phyloP scores from a whole-genome alignment of 2,888 invertebrate genomes.

The Ormyrus labotus region DNA sequence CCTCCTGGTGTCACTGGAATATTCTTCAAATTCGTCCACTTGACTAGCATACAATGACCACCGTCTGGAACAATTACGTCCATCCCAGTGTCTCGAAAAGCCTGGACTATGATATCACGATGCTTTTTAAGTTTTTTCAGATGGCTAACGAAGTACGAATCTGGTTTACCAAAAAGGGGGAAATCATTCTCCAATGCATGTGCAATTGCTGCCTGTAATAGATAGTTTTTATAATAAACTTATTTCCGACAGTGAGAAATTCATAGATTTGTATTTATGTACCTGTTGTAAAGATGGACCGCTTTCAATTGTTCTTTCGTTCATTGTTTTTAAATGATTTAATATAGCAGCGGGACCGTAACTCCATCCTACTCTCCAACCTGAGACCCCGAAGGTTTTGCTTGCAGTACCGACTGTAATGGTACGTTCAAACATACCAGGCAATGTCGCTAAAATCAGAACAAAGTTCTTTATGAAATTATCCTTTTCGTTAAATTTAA shows the following conservation, averaged over 20 bases:
- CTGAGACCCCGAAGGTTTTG: conserved; percentile 97
- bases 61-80: conserved; percentile 95
- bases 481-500: background rate
- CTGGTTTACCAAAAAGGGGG: background rate
- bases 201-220: conserved; percentile 8
- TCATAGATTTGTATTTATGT: too few relatives aligned
- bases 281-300: too few relatives aligned
- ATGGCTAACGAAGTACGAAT: background rate
- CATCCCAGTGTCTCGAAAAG: conserved; percentile 88
- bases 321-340: background rate
- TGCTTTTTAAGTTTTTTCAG: conserved; percentile 84
- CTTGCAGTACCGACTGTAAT: conserved; percentile 98
- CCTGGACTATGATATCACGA: conserved; percentile 86
- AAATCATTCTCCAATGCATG: background rate
- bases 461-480: background rate
- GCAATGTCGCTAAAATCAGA: conserved; percentile 83
- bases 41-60: conserved; percentile 97
- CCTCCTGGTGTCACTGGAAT: too few relatives aligned
- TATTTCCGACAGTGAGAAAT: too few relatives aligned
- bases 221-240: too few relatives aligned
- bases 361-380: conserved; percentile 98
- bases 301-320: background rate
- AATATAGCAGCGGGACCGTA: conserved; percentile 80
- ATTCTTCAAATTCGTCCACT: conserved; percentile 80
- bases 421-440: conserved; percentile 98